Evolutionary conservation across 2,113 vertebrate species (phyloP).

Genomic region (Misgurnus mizolepis): DNA sequence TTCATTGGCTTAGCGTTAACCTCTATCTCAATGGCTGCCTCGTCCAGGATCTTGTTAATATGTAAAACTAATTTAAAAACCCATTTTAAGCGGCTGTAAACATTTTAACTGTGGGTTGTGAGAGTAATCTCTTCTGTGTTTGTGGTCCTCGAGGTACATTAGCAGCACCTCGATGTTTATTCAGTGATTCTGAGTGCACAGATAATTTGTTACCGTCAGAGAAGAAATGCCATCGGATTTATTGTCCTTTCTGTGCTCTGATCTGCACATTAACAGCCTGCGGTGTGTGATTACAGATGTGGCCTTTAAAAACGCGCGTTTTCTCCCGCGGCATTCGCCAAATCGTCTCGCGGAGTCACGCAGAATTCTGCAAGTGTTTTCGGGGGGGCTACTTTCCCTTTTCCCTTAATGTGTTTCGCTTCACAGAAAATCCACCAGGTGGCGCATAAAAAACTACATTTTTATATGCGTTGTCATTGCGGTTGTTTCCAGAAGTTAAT

Average conservation of each 20-base stretch:
- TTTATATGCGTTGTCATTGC: too few relatives aligned
- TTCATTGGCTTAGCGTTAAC: neutral
- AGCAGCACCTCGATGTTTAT: neutral
- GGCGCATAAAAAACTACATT: too few relatives aligned
- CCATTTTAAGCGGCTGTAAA: neutral
- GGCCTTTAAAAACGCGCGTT: too few relatives aligned
- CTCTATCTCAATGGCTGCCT: neutral
- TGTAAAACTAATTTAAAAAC: too few relatives aligned
- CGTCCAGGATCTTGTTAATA: neutral
- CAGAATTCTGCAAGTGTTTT: too few relatives aligned
- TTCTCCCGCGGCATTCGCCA: too few relatives aligned
- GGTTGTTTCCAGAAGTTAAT: too few relatives aligned
- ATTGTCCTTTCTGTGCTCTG: neutral
- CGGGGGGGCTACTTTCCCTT: too few relatives aligned
- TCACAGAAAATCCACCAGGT: too few relatives aligned
- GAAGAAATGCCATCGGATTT: neutral
- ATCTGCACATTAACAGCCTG: slow-evolving; percentile 4
- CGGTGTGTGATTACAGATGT: slow-evolving; percentile 10
- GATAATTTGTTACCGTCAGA: slow-evolving; percentile 3
- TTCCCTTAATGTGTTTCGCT: too few relatives aligned
- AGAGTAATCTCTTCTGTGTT: neutral
- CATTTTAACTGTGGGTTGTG: neutral
- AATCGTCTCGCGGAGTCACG: too few relatives aligned
- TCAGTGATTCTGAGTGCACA: neutral
- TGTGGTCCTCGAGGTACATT: neutral